Evolutionary conservation across 2,797 vertebrate genomes (phyloP), one percentile per base, ranked within the genome.

Genomic region (Myotis findleyi): DNA sequence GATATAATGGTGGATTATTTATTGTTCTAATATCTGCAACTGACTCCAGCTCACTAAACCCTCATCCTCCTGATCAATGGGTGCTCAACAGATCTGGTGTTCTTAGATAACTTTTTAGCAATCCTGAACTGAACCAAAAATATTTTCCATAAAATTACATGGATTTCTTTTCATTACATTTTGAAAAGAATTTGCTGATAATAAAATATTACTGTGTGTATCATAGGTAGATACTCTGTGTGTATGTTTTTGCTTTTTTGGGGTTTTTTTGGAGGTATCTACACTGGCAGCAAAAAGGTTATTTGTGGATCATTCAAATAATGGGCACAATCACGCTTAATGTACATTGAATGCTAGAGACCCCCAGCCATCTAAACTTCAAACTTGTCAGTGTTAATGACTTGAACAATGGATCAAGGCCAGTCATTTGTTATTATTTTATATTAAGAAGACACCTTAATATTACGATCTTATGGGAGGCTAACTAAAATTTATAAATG

Each of bases 361-460:
- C 76, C 17, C 12, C 17, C 5, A 59, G 55, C 41, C 64, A 94
- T 84, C 79, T 85, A 55, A 91, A 33, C 36, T 69, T 97, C 44
- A 73, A 36, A 95, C 12, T 51, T 83, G 62, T 66, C 44, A 33
- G n/a, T 89, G 27, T 91, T 90, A 76, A 49, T 93, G 89, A 86
- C 51, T 75, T 92, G 41, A 84, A 91, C 55, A 79, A 36, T 89
- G 38, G 27, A 80, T 82, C 79, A 75, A 88, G 18, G 53, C 47
- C 73, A n/a, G 25, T 73, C 49, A 90, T 96, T 80, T 94, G 53
- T 82, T 91, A 89, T 57, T 91, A 89, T 57, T 91, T 95, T 53
- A 87, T 57, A 36, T 72, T 80, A 87, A 89, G 57, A 80, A 72
- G 73, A 84, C 57, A 72, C 44, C 49, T 85, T 80, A 94, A 68